Conservation (phyloP, 2,113 vertebrate species). For the Eidolon helvum region DNA sequence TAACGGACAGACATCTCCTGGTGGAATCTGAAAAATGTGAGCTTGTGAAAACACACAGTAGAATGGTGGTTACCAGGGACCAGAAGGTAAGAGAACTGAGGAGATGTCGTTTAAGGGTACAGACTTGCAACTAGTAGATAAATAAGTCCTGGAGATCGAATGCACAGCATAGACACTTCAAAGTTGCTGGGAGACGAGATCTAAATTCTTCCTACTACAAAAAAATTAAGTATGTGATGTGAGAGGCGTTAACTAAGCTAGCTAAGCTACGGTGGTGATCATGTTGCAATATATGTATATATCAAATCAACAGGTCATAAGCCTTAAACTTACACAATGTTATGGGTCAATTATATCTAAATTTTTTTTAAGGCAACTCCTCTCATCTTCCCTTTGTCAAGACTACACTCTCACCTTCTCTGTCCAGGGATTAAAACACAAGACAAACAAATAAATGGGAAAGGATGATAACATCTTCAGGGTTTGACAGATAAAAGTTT, state of each 20-base stretch:
- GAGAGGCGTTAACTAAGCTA: neutral
- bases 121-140: neutral
- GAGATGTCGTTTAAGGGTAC: no score
- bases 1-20: neutral
- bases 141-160: neutral
- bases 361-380: no score
- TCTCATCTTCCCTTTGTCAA: neutral
- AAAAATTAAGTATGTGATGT: neutral
- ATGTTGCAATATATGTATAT: neutral
- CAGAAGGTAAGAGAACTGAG: neutral
- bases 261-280: neutral
- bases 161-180: neutral
- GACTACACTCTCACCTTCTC: accelerated
- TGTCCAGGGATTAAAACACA: neutral
- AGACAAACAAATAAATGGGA: neutral
- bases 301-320: neutral
- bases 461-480: neutral
- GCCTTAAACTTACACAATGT: neutral
- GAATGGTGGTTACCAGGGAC: neutral
- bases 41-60: neutral
- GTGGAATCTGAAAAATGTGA: neutral
- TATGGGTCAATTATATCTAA: neutral
- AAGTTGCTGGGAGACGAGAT: neutral
- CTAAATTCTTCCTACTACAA: neutral
- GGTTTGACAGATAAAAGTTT: neutral